Percentiles rank a stretch among this genome's conserved stretches.
These are phyloP conservation scores for Seriola quinqueradiata DNA, from an alignment of 2,113 vertebrate genomes.

Conservation along the genomic window DNA sequence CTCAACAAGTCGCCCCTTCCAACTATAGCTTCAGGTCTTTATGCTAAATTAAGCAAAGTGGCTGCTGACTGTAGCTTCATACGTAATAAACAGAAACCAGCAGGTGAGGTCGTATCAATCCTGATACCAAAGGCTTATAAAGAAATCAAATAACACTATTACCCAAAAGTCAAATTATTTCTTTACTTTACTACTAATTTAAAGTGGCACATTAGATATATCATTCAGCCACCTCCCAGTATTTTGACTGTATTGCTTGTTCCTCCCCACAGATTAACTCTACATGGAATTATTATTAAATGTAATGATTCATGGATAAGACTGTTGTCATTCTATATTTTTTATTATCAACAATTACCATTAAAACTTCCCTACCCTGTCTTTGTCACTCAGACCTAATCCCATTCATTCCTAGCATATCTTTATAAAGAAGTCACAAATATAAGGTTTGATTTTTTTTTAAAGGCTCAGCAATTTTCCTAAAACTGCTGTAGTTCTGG, in stretches of 20 bases:
- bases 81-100: background rate
- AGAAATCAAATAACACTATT: background rate
- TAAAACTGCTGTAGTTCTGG: too few relatives aligned
- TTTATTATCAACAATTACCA: background rate
- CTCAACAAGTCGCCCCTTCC: background rate
- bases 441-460: background rate
- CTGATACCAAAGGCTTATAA: background rate
- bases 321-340: background rate
- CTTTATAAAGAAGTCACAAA: background rate
- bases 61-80: background rate
- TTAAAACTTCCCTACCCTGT: background rate
- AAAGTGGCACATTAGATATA: background rate
- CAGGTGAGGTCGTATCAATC: background rate
- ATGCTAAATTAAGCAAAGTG: background rate
- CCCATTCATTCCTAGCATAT: background rate
- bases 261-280: background rate
- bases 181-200: background rate
- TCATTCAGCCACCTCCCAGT: background rate
- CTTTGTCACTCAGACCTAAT: background rate
- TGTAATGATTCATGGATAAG: background rate
- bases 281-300: background rate
- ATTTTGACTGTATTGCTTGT: background rate
- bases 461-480: background rate
- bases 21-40: background rate
- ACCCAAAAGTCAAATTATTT: background rate